Base-by-base conservation (phyloP, 1,140 invertebrate genomes). In the Pemphigus obesinymphae region DNA sequence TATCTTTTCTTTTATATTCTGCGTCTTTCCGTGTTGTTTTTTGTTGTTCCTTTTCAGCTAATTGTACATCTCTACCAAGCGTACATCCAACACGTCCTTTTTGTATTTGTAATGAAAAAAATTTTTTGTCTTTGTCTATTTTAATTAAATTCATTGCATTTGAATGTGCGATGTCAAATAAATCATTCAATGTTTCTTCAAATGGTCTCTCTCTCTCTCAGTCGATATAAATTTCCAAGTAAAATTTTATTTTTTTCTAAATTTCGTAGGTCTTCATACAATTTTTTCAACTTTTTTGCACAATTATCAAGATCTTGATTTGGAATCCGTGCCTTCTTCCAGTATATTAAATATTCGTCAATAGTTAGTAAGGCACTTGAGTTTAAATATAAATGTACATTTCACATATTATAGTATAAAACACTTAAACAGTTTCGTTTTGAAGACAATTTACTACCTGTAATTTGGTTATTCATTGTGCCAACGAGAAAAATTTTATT, bases 111-210 rank as follows among this genome's bases (percentile, higher is more conserved):
- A 82, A 55, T 26, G 83, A 78, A 40, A 83, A 83, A 26, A 40
- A 15, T 63, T 82, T 84, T 61, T 84, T 82, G 26, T 83, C 83
- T n/a, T n/a, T n/a, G 66, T 72, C 53, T 17, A 81, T 72, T 82
- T 76, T 76, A 17, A 84, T 84, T 68, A 82, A 0, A 31, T 82
- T 72, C 6, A 85, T 55, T 68, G 84, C 82, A 82, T 85, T 81
- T 68, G 81, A 82, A 83, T 85, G 83, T 61, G 83, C 78, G 70
- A 85, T 84, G 83, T 85, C 85, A 83, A 85, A 85, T 70, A 85
- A 83, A 72, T 83, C 73, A 53, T 85, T 50, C 31, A 84, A 55
- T 31, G 45, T 82, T 61, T 82, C 48, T 37, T 66, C 23, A 84
- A 83, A 84, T 76, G 75, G 13, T 6, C 82, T 82, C 58, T 83